Conservation (phyloP, 2,888 invertebrate species). For the Aleiodes alternator region DNA sequence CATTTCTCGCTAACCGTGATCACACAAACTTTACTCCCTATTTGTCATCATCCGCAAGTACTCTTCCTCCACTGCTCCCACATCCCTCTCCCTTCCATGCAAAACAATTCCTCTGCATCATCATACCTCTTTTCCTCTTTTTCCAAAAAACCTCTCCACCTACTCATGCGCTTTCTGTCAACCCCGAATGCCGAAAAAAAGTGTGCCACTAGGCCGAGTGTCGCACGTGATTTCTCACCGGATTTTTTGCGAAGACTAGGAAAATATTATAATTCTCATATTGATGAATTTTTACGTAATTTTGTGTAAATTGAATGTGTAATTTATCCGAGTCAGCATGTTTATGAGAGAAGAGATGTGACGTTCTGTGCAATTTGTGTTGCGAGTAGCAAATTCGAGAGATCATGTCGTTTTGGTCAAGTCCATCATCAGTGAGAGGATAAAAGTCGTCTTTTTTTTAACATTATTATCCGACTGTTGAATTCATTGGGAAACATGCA, state of each 20-base stretch:
- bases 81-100: background rate
- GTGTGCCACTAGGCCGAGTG: constrained; percentile 71
- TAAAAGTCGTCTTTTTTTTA: background rate
- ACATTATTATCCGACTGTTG: background rate
- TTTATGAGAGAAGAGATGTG: background rate
- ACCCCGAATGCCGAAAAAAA: constrained; percentile 59
- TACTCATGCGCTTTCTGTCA: constrained; percentile 46
- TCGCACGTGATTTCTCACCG: constrained; percentile 63
- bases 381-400: constrained; percentile 2
- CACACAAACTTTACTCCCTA: constrained; percentile 35
- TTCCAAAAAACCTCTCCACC: background rate
- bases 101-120: background rate
- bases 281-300: constrained; percentile 4
- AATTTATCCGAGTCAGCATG: background rate
- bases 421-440: background rate
- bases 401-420: constrained; percentile 30
- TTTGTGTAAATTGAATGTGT: background rate
- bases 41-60: constrained; percentile 52
- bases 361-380: background rate
- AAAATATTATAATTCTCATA: background rate
- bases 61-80: constrained; percentile 25
- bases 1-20: constrained; percentile 31
- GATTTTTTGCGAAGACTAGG: background rate
- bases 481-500: constrained; percentile 21
- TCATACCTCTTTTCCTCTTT: constrained; percentile 12